Base-by-base conservation (phyloP, 2,797 vertebrate genomes). In the Loris lydekkerianus region DNA sequence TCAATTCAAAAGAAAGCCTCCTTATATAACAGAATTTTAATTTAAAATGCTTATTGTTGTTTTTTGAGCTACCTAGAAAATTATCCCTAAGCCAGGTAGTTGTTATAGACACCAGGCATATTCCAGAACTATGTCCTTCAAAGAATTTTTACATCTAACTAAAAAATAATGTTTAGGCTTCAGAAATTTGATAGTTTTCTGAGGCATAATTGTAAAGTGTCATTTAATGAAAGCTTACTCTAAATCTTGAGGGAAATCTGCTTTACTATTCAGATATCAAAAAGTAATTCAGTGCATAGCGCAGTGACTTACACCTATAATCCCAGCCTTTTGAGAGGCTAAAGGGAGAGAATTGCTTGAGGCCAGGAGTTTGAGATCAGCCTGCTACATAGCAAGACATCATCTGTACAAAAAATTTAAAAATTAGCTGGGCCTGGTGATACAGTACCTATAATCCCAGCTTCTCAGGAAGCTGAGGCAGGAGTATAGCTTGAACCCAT, bases 181-280 rank as follows among this genome's bases (percentile, higher is more conserved):
- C 31, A 95, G 53, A 95, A 94, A 86, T 86, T 80, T 93, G 37
- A 7, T 43, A 14, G 80, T 96, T 94, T 95, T 87, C 18, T 90
- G 40, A 94, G 46, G 9, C 40, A 69, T 63, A 73, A 84, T 89
- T 72, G 60, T 75, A 70, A 65, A 67, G 3, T 89, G n/a, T 93
- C 34, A 95, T 60, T 96, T 96, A 89, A 93, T 95, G 60, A 95
- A 94, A 90, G 7, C 14, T 86, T 67, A 93, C 63, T 86, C 7
- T 80, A 86, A 94, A 91, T 84, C 81, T 86, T 80, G 17, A 23
- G 20, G 31, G 18, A 81, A 69, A 80, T 94, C n/a, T 94, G 56
- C 31, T 81, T 21, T 93, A 14, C 60, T 91, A 76, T 34, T 72
- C 87, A 92, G 81, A 78, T 88, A 91, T 80, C 31, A 73, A 76